Evolutionary conservation across 1,140 invertebrate genomes (phyloP).

Genomic region (Pseudomyrmex sp.): DNA sequence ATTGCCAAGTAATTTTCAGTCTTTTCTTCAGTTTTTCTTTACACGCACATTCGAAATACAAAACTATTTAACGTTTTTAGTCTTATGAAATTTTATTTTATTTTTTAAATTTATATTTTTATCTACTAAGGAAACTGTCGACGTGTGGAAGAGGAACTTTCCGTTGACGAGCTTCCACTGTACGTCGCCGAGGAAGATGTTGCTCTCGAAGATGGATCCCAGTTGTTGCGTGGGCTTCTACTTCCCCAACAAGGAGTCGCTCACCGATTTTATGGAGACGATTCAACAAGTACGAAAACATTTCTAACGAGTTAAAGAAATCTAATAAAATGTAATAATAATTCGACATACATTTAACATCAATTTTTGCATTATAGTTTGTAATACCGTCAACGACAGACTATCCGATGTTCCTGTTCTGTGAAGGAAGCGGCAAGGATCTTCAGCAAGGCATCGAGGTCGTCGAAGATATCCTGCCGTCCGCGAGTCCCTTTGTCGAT

Average conservation of each 20-base stretch:
- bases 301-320: background rate
- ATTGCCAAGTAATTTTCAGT: constrained; percentile 88
- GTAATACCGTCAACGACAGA: constrained; percentile 87
- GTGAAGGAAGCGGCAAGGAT: constrained; percentile 89
- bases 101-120: background rate
- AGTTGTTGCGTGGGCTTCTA: constrained; percentile 97
- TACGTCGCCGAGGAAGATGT: constrained; percentile 93
- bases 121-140: constrained; percentile 89
- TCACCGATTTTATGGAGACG: constrained; percentile 90
- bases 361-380: constrained; percentile 83
- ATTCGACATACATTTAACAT: constrained; percentile 18
- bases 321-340: constrained; percentile 2
- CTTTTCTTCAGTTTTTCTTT: background rate
- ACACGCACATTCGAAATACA: background rate
- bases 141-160: constrained; percentile 90
- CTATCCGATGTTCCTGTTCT: constrained; percentile 93
- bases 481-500: constrained; percentile 83
- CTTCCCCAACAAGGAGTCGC: constrained; percentile 91
- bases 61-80: background rate
- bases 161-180: constrained; percentile 93
- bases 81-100: background rate
- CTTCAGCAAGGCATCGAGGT: constrained; percentile 85
- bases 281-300: constrained; percentile 86
- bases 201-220: constrained; percentile 95
- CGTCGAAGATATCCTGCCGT: constrained; percentile 86